Evolutionary conservation across 2,888 invertebrate species (phyloP).

Genomic region (Biston betularia): DNA sequence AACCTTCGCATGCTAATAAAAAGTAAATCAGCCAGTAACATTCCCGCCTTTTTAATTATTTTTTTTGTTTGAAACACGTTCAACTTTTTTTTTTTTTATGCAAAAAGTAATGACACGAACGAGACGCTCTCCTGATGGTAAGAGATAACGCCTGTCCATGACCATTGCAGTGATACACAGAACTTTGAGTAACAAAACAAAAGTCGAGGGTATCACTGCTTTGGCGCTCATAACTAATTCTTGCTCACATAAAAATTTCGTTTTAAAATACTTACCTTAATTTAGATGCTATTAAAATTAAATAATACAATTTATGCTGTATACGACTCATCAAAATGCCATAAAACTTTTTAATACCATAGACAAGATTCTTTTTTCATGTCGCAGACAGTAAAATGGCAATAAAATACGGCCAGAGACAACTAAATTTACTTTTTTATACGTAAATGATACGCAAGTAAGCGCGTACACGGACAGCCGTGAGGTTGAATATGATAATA

Average conservation of each 20-base stretch:
- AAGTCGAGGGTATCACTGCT: too few relatives aligned
- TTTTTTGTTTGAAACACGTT: slow-evolving; percentile 30
- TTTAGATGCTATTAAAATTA: slow-evolving; percentile 36
- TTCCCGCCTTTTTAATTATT: slow-evolving; percentile 25
- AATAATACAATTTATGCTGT: slow-evolving; percentile 38
- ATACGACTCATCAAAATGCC: slow-evolving; percentile 40
- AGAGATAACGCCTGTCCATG: too few relatives aligned
- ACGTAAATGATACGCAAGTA: slow-evolving; percentile 60
- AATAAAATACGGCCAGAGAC: slow-evolving; percentile 55
- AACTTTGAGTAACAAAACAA: too few relatives aligned
- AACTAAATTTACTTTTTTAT: slow-evolving; percentile 53
- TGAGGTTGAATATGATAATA: slow-evolving; percentile 63
- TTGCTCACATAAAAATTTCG: slow-evolving; percentile 29
- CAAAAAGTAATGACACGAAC: too few relatives aligned
- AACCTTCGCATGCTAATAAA: slow-evolving; percentile 42
- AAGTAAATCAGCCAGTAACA: slow-evolving; percentile 39
- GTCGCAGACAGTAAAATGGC: slow-evolving; percentile 49
- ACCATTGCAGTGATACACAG: too few relatives aligned
- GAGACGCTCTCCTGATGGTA: too few relatives aligned
- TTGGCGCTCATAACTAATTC: too few relatives aligned
- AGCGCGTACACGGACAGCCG: slow-evolving; percentile 58
- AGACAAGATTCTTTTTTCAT: slow-evolving; percentile 42
- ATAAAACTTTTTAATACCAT: slow-evolving; percentile 41
- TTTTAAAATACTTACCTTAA: slow-evolving; percentile 34
- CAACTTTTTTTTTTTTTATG: too few relatives aligned